Evolutionary conservation across 2,888 invertebrate species (phyloP).

Genomic region (Altica lythri): DNA sequence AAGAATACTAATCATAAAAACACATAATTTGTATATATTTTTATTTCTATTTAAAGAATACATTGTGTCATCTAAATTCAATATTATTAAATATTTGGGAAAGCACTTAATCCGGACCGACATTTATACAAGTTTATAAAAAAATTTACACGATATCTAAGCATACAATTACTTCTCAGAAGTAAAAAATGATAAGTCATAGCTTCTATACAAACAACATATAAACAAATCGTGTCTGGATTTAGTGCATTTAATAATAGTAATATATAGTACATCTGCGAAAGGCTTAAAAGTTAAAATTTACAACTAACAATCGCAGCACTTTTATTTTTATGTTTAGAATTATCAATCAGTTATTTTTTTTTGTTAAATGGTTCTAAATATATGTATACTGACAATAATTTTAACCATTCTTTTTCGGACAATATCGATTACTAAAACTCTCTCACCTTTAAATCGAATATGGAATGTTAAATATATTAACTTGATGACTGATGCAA

Average conservation of each 20-base stretch:
- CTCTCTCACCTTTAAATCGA: slow-evolving; percentile 37
- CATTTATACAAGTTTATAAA: slow-evolving; percentile 45
- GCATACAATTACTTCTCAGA: slow-evolving; percentile 53
- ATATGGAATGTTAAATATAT: slow-evolving; percentile 51
- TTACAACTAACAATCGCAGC: slow-evolving; percentile 55
- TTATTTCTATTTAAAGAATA: slow-evolving; percentile 60
- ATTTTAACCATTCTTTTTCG: slow-evolving; percentile 44
- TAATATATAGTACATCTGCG: slow-evolving; percentile 56
- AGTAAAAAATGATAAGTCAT: slow-evolving; percentile 48
- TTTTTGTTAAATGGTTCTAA: slow-evolving; percentile 41
- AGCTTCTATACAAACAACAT: slow-evolving; percentile 41
- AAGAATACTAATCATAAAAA: not conserved
- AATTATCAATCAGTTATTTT: slow-evolving; percentile 53
- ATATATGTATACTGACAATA: slow-evolving; percentile 56
- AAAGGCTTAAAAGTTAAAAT: slow-evolving; percentile 55
- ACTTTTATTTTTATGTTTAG: slow-evolving; percentile 52
- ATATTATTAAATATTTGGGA: slow-evolving; percentile 56
- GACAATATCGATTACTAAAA: slow-evolving; percentile 42
- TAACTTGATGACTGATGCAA: slow-evolving; percentile 49
- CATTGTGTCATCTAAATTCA: slow-evolving; percentile 59
- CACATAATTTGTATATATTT: slow-evolving; percentile 19
- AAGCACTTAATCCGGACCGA: slow-evolving; percentile 54
- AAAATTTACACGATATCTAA: slow-evolving; percentile 44
- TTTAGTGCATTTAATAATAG: slow-evolving; percentile 49
- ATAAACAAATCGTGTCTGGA: slow-evolving; percentile 50